phyloP scores from a whole-genome alignment of 2,888 invertebrate genomes.

The Pherbina coryleti region DNA sequence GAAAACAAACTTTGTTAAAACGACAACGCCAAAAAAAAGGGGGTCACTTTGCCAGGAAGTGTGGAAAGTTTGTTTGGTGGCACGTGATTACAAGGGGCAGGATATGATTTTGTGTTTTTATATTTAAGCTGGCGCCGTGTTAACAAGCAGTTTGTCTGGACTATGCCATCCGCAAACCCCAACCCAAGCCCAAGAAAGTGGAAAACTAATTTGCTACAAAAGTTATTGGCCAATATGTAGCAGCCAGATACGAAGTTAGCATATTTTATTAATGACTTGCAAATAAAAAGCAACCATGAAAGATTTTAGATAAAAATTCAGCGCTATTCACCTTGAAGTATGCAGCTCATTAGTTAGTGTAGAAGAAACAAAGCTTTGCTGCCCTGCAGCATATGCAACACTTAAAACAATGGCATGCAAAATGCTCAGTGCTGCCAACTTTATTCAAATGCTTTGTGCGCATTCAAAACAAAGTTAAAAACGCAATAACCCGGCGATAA shows the following conservation, averaged over 20 bases:
- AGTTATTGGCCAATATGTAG: neutral
- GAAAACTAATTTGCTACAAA: neutral
- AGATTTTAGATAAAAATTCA: too few species aligned
- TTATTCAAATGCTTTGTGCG: neutral
- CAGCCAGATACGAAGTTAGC: too few species aligned
- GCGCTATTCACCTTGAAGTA: too few species aligned
- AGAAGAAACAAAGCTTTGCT: too few species aligned
- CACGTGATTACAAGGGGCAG: neutral
- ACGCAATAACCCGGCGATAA: neutral
- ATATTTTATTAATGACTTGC: too few species aligned
- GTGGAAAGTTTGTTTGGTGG: neutral
- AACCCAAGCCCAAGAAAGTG: neutral
- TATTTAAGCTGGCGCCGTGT: conserved; percentile 29
- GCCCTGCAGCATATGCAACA: neutral
- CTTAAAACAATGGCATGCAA: neutral
- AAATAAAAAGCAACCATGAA: too few species aligned
- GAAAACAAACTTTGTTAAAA: conserved; percentile 9
- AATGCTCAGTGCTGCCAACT: neutral
- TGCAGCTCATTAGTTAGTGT: too few species aligned
- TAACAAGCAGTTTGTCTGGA: conserved; percentile 30
- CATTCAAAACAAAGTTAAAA: neutral
- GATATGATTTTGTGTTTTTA: conserved; percentile 29
- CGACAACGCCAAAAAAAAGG: neutral
- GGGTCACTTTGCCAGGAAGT: neutral
- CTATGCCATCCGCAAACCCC: neutral